Base-by-base conservation (phyloP, 1,140 invertebrate genomes). In the Ceratosolen solmsi region DNA sequence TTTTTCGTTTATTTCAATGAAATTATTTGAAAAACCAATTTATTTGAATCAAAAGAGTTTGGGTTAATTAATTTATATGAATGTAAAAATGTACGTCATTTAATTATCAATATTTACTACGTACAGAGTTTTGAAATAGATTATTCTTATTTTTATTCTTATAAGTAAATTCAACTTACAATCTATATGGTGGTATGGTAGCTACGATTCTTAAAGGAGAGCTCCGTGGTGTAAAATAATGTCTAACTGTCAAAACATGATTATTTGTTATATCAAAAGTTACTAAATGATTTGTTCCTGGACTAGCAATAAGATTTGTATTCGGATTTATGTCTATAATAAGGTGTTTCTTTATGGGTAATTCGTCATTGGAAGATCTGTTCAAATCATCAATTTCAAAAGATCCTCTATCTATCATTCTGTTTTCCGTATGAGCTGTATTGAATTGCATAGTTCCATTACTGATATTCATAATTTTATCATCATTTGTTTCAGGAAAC, bases 241-340 rank as follows among this genome's bases (percentile, higher is more conserved):
- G 83, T 71, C 75, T 82, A 0, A 89, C 70, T 0, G 81, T 74
- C 15, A 88, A 68, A 4, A 85, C 30, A 60, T 86, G 85, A 51
- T 84, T 87, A 49, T 91, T 91, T 11, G 70, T 86, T 1, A 90
- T 72, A 68, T 89, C 86, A 36, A 90, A 91, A 13, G 68, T 46
- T 13, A 91, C 2, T 25, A 63, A 68, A 38, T 88, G 86, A 33
- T 76, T 58, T 2, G 72, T 75, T 49, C 86, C 87, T 20, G 87
- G 84, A 75, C 76, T 70, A 5, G 84, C 85, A 1, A 89, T 60
- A 4, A 91, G 80, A 77, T 85, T 87, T 0, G 86, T 86, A 0
- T 85, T 84, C 0, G 82, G 58, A n/a, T 84, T 87, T 0, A 91
- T 25, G 8, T 91, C 89, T 8, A 91, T 73, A 0, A 86, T 49